Conservation (phyloP, 2,888 invertebrate genomes). For the Eubasilissa splendida region DNA sequence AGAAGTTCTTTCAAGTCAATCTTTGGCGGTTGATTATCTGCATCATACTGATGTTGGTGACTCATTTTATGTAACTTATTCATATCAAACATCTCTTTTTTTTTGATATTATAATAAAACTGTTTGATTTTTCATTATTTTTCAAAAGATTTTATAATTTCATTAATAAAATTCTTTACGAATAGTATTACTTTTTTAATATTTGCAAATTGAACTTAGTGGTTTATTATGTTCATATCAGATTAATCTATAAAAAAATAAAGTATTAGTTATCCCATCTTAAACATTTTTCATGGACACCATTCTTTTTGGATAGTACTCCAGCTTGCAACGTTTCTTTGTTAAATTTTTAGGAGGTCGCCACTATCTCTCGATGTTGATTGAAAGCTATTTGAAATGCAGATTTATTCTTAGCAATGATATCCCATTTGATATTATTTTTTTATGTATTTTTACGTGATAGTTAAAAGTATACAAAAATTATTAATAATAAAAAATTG, state of each 20-base stretch:
- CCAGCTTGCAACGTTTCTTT: slow-evolving; percentile 72
- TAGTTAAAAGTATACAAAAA: slow-evolving; percentile 22
- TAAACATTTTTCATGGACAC: slow-evolving; percentile 77
- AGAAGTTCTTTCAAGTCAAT: slow-evolving; percentile 49
- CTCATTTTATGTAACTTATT: slow-evolving; percentile 63
- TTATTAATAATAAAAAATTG: slow-evolving; percentile 1
- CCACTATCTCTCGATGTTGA: slow-evolving; percentile 66
- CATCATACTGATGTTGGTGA: slow-evolving; percentile 44
- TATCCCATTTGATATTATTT: slow-evolving; percentile 66
- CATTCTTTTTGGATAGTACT: slow-evolving; percentile 73
- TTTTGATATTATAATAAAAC: slow-evolving; percentile 59
- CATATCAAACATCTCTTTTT: slow-evolving; percentile 71
- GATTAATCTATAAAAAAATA: no score
- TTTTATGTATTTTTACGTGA: slow-evolving; percentile 39
- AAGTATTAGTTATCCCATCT: slow-evolving; percentile 77
- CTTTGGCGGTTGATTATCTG: slow-evolving; percentile 45
- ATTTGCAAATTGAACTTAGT: no score
- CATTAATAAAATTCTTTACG: not conserved
- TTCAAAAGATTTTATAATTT: not conserved
- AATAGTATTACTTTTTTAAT: slow-evolving; percentile 62
- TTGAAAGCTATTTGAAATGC: slow-evolving; percentile 69
- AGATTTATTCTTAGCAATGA: slow-evolving; percentile 66
- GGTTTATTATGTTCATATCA: no score
- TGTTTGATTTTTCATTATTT: no score
- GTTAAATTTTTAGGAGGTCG: slow-evolving; percentile 71